Evolutionary conservation across 2,797 vertebrate species (phyloP).

Genomic region (Sciurus vulgaris): DNA sequence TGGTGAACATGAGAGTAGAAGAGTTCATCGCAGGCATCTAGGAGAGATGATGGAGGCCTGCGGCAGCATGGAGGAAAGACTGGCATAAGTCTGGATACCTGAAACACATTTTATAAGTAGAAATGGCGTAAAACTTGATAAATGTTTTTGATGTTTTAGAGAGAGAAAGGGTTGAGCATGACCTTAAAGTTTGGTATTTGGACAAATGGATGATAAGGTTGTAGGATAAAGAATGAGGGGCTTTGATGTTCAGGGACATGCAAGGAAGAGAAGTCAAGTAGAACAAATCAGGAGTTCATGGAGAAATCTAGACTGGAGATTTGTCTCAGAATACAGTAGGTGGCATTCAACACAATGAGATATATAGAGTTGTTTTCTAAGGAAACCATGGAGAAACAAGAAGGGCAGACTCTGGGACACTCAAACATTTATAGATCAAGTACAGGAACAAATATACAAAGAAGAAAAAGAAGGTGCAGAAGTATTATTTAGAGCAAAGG

Average conservation of each 20-base stretch:
- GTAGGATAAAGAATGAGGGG: neutral
- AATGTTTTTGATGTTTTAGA: neutral
- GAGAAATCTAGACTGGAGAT: neutral
- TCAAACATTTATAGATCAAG: neutral
- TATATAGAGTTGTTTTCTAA: neutral
- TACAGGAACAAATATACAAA: neutral
- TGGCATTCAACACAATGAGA: neutral
- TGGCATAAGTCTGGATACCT: neutral
- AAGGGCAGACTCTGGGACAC: neutral
- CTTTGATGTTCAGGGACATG: neutral
- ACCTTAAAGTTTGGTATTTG: neutral
- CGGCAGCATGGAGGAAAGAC: fast-evolving
- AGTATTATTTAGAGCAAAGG: neutral
- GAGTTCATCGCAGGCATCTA: no score
- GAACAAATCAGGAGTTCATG: conserved; percentile 2
- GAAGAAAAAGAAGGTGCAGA: neutral
- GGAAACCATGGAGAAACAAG: neutral
- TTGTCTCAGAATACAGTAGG: neutral
- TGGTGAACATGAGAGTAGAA: neutral
- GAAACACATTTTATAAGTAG: neutral
- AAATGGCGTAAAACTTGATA: neutral
- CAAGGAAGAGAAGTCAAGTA: neutral
- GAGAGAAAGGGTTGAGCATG: neutral
- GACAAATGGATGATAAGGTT: neutral
- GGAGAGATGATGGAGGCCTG: neutral